Conservation (phyloP, 2,113 vertebrate genomes). For the Emydocephalus ijimae region DNA sequence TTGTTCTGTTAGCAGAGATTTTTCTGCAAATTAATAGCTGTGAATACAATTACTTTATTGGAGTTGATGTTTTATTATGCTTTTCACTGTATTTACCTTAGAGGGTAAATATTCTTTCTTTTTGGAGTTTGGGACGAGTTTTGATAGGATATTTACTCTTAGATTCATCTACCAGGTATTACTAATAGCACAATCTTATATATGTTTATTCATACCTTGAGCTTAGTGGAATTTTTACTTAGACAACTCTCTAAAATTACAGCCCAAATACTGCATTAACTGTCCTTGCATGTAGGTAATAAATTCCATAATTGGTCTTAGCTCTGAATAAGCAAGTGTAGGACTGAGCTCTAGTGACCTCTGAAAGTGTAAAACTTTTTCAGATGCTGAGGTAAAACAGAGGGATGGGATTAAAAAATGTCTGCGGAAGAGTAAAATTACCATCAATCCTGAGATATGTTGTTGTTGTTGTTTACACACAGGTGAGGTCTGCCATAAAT, state of each 20-base stretch:
- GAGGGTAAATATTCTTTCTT: constrained; percentile 46
- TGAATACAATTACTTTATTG: not conserved
- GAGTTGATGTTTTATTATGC: constrained; percentile 48
- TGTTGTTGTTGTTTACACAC: constrained; percentile 77
- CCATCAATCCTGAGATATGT: constrained; percentile 76
- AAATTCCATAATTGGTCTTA: not conserved
- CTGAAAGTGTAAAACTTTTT: constrained; percentile 60
- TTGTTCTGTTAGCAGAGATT: constrained; percentile 5
- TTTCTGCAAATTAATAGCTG: not conserved
- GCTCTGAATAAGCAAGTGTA: constrained; percentile 10
- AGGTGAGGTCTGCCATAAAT: constrained; percentile 99
- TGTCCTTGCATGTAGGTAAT: not conserved
- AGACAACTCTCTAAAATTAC: not conserved
- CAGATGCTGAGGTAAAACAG: constrained; percentile 63
- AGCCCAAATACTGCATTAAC: not conserved
- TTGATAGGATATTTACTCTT: constrained; percentile 41
- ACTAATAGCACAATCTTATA: not conserved
- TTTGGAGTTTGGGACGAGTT: constrained; percentile 50
- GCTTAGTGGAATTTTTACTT: not conserved
- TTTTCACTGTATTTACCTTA: constrained; percentile 55
- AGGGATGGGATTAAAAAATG: constrained; percentile 12
- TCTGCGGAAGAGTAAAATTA: constrained; percentile 59
- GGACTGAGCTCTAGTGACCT: constrained; percentile 47
- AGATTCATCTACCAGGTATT: constrained; percentile 20
- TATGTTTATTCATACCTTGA: not conserved